Conservation (phyloP, 2,797 vertebrate species). For the Syngnathus rostellatus region DNA sequence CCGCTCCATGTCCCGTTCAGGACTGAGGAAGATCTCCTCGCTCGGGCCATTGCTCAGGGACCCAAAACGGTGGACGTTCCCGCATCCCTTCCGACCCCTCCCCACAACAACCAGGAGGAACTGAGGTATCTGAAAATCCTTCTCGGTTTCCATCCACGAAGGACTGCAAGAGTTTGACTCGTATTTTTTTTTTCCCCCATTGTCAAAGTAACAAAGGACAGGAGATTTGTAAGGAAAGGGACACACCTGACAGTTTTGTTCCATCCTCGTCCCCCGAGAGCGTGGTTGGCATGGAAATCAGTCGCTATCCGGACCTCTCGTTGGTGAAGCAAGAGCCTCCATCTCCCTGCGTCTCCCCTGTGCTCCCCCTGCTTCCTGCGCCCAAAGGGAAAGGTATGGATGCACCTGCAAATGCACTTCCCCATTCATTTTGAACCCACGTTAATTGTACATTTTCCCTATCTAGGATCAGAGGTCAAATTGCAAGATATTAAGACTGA, state of each 20-base stretch:
- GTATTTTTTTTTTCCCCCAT: neutral
- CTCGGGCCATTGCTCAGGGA: conserved; percentile 87
- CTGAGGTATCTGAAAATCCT: conserved; percentile 70
- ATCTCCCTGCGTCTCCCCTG: conserved; percentile 85
- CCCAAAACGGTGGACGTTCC: conserved; percentile 97
- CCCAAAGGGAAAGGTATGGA: conserved; percentile 81
- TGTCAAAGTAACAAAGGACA: conserved; percentile 72
- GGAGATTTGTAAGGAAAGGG: conserved; percentile 85
- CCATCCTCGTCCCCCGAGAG: conserved; percentile 98
- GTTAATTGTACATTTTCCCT: conserved; percentile 2
- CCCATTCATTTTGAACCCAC: too few species aligned
- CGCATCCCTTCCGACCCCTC: conserved; percentile 93
- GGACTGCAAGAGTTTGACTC: neutral
- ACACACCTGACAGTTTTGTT: conserved; percentile 95
- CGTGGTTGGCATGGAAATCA: conserved; percentile 90
- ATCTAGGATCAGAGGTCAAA: conserved; percentile 80
- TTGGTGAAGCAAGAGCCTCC: conserved; percentile 87
- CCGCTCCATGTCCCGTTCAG: conserved; percentile 87
- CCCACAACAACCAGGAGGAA: conserved; percentile 98
- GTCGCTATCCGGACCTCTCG: conserved; percentile 88
- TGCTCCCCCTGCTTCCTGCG: conserved; percentile 91
- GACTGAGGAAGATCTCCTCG: conserved; percentile 87
- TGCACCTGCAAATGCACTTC: neutral
- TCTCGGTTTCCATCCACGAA: neutral
- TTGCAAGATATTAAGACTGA: conserved; percentile 87